These are phyloP conservation scores for Trissolcus japonicus DNA, from an alignment of 2,888 invertebrate species.

Conservation along the genomic window DNA sequence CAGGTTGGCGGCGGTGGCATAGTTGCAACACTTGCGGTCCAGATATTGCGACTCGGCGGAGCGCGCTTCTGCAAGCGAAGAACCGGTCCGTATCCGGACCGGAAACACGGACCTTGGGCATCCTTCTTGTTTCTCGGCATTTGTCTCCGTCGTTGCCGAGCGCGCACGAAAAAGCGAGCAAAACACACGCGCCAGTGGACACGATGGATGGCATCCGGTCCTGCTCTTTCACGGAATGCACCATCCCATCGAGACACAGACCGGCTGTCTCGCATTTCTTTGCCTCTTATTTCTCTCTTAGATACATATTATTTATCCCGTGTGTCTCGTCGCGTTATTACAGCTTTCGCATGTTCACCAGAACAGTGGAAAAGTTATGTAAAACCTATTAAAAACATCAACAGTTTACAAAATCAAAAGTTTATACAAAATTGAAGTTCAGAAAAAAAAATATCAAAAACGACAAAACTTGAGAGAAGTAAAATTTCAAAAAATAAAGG, in stretches of 20 bases:
- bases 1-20: not conserved
- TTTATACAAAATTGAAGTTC: too few relatives aligned
- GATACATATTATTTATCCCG: too few relatives aligned
- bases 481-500: too few relatives aligned
- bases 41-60: constrained; percentile 38
- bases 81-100: constrained; percentile 76
- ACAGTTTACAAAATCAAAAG: too few relatives aligned
- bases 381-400: not conserved
- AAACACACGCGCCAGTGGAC: constrained; percentile 63
- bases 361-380: constrained; percentile 3
- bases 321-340: too few relatives aligned
- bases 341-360: too few relatives aligned
- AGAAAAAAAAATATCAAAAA: too few relatives aligned
- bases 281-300: constrained; percentile 12
- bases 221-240: constrained; percentile 66
- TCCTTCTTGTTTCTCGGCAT: constrained; percentile 55
- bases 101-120: constrained; percentile 74
- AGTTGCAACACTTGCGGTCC: constrained; percentile 40
- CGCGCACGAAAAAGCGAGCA: constrained; percentile 64
- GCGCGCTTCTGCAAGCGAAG: constrained; percentile 52
- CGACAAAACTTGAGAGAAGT: too few relatives aligned
- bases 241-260: constrained; percentile 54
- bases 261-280: constrained; percentile 34
- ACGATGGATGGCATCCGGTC: constrained; percentile 75
- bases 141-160: constrained; percentile 58